These are phyloP conservation scores for Pristionchus maxplancki DNA, from an alignment of 2,888 invertebrate genomes.

Conservation along the genomic window DNA sequence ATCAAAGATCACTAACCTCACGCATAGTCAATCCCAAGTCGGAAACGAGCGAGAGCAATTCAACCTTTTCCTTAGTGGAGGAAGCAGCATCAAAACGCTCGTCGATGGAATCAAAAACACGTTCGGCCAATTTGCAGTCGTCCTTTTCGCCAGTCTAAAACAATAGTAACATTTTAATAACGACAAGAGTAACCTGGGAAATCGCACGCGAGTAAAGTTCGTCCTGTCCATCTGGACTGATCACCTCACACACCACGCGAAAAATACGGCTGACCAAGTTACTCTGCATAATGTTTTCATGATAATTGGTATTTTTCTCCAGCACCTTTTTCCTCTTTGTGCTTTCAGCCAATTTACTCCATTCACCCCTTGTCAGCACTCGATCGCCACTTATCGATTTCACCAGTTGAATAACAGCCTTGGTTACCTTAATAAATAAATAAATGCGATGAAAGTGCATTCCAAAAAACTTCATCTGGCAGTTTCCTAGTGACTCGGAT, in stretches of 20 bases:
- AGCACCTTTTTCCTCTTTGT: background rate
- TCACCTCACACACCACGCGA: background rate
- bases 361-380: background rate
- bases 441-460: background rate
- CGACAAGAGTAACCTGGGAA: background rate
- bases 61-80: background rate
- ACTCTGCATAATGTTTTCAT: background rate
- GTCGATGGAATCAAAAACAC: background rate
- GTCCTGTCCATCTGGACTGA: background rate
- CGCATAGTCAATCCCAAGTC: background rate
- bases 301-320: background rate
- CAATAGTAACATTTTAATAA: background rate
- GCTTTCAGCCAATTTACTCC: background rate
- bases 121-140: background rate
- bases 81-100: background rate
- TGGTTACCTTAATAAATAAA: background rate
- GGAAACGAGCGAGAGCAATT: background rate
- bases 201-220: background rate
- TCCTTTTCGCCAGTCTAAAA: background rate
- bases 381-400: background rate
- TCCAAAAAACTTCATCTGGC: background rate
- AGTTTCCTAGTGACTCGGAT: background rate
- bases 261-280: background rate
- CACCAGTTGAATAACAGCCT: background rate
- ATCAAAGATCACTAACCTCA: background rate